phyloP scores from a whole-genome alignment of 2,797 vertebrate genomes.

The Knipowitschia caucasica region DNA sequence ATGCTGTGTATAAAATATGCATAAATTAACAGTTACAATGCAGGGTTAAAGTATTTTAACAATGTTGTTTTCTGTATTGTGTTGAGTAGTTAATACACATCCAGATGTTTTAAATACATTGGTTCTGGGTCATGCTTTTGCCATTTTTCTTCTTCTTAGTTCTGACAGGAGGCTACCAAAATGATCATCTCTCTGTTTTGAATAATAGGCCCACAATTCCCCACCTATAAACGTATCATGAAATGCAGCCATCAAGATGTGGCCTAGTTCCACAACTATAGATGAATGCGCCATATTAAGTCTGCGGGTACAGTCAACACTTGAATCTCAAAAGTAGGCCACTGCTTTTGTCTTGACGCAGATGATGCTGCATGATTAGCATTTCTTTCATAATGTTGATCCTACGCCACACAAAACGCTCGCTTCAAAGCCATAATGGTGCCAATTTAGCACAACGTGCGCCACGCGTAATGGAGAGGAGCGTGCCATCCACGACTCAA shows the following conservation, averaged over 20 bases:
- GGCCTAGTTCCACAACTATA: not conserved
- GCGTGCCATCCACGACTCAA: slow-evolving; percentile 10
- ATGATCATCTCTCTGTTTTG: not conserved
- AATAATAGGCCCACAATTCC: not conserved
- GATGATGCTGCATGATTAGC: slow-evolving; percentile 1
- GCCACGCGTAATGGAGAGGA: slow-evolving; percentile 9
- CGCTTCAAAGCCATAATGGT: not conserved
- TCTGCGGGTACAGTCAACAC: not conserved
- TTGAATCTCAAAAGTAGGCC: slow-evolving; percentile 5
- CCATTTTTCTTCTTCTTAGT: not conserved
- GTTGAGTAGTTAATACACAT: not conserved
- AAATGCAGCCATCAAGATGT: not conserved
- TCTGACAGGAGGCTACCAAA: not conserved
- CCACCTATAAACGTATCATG: not conserved
- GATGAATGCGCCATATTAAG: not conserved
- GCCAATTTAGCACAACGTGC: slow-evolving; percentile 12
- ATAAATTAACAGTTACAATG: no score
- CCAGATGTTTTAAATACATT: not conserved
- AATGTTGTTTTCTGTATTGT: not conserved
- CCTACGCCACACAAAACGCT: not conserved
- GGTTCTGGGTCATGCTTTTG: not conserved
- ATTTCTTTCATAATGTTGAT: not conserved
- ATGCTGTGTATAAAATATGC: no score
- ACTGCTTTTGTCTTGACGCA: not conserved
- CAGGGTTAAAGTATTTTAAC: no score